phyloP scores from a whole-genome alignment of 2,888 invertebrate species.

The Stictocephala bisonia region DNA sequence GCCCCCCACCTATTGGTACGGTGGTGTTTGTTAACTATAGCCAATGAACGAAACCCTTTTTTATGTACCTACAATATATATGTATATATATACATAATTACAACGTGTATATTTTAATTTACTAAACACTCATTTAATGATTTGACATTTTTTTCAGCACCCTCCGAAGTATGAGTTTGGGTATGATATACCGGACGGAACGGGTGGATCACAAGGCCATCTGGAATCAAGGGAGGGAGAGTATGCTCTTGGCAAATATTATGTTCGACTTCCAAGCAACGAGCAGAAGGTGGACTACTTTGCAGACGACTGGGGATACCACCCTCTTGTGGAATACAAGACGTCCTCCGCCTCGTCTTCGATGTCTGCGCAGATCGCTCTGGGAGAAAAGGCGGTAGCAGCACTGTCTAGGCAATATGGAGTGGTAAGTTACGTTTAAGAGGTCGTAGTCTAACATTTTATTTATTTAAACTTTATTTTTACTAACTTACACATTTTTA shows the following conservation, averaged over 20 bases:
- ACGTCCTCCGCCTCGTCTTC: conserved; percentile 67
- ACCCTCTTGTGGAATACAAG: conserved; percentile 71
- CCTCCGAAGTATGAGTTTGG: conserved; percentile 69
- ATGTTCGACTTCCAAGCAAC: conserved; percentile 61
- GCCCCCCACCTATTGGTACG: too few relatives aligned
- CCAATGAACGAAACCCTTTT: too few relatives aligned
- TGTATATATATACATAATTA: too few relatives aligned
- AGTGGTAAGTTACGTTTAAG: too few relatives aligned
- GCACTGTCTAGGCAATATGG: conserved; percentile 61
- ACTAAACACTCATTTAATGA: too few relatives aligned
- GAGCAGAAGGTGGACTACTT: conserved; percentile 69
- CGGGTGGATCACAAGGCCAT: conserved; percentile 66
- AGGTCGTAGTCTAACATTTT: too few relatives aligned
- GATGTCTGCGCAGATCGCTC: conserved; percentile 68
- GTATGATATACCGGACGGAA: conserved; percentile 64
- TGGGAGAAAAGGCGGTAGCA: conserved; percentile 70
- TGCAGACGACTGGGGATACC: conserved; percentile 74
- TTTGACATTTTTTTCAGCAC: conserved; percentile 63
- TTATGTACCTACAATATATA: too few relatives aligned
- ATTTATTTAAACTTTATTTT: too few relatives aligned
- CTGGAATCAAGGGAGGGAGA: conserved; percentile 65
- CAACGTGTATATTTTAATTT: too few relatives aligned
- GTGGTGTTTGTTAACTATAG: too few relatives aligned
- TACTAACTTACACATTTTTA: too few relatives aligned
- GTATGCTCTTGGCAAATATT: conserved; percentile 66